Conservation (phyloP, 2,113 vertebrate species). For the Motacilla alba region DNA sequence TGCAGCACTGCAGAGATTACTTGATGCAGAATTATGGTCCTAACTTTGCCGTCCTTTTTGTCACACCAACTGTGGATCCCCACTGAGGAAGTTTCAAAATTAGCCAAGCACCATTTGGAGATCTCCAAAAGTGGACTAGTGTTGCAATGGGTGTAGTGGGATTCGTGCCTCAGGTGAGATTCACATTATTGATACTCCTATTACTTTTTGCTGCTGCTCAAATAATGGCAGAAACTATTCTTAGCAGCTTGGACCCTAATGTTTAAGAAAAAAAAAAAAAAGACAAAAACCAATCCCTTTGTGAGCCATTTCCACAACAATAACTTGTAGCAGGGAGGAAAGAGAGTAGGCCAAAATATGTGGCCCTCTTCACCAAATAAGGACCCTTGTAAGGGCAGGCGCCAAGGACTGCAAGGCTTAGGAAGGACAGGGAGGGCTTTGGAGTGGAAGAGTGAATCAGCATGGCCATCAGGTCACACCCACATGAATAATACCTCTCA, state of each 20-base stretch:
- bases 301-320: constrained; percentile 49
- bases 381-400: not conserved
- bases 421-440: constrained; percentile 61
- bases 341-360: constrained; percentile 42
- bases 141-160: not conserved
- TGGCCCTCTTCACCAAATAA: constrained; percentile 58
- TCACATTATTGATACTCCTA: not conserved
- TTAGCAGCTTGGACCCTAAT: constrained; percentile 9
- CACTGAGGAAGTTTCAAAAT: not conserved
- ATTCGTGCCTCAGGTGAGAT: not conserved
- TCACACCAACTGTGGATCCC: not conserved
- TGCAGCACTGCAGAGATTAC: not conserved
- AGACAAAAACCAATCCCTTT: not conserved
- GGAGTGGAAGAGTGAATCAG: constrained; percentile 61
- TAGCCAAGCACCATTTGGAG: not conserved
- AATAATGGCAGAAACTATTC: constrained; percentile 30
- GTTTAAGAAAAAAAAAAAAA: not conserved
- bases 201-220: constrained; percentile 9
- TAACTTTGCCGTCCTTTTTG: not conserved
- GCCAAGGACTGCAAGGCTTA: not conserved
- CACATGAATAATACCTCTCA: constrained; percentile 65
- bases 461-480: constrained; percentile 50
- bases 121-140: constrained; percentile 1
- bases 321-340: constrained; percentile 45
- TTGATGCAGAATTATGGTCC: not conserved